A percentile compares a stretch with the other conserved stretches of the same genome.
phyloP scores from a whole-genome alignment of 1,140 invertebrate genomes.

The Drosophila pandora region DNA sequence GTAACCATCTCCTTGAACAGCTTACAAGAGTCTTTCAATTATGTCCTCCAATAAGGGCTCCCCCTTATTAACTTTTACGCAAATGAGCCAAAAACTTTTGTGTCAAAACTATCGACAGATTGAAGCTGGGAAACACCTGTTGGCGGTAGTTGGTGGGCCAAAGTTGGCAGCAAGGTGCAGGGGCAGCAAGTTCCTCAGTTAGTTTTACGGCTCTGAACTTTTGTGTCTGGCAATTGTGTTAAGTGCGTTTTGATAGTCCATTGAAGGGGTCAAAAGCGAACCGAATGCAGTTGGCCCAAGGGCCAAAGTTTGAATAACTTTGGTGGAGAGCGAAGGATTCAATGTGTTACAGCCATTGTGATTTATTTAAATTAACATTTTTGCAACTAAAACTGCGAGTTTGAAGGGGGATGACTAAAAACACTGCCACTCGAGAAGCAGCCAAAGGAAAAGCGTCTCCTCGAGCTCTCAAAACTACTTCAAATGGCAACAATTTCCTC shows the following conservation, averaged over 20 bases:
- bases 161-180: not conserved
- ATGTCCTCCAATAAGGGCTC: not conserved
- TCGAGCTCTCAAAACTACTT: slow-evolving; percentile 32
- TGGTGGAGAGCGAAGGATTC: not conserved
- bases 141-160: slow-evolving; percentile 8
- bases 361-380: slow-evolving; percentile 5
- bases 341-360: not conserved
- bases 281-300: slow-evolving; percentile 18
- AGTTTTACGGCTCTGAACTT: slow-evolving; percentile 77
- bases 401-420: slow-evolving; percentile 27
- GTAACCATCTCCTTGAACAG: not conserved
- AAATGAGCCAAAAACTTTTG: slow-evolving; percentile 73
- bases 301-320: slow-evolving; percentile 8
- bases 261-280: slow-evolving; percentile 46
- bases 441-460: slow-evolving; percentile 31
- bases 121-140: slow-evolving; percentile 57
- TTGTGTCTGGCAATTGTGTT: slow-evolving; percentile 74
- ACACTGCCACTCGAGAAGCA: slow-evolving; percentile 22
- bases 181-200: slow-evolving; percentile 51
- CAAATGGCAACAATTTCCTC: slow-evolving; percentile 44
- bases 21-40: slow-evolving; percentile 11
- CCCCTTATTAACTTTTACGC: slow-evolving; percentile 58
- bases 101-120: slow-evolving; percentile 66
- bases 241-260: slow-evolving; percentile 76
- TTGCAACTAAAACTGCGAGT: slow-evolving; percentile 22